Conservation (phyloP, 2,797 vertebrate species). For the Ammospiza maritima region DNA sequence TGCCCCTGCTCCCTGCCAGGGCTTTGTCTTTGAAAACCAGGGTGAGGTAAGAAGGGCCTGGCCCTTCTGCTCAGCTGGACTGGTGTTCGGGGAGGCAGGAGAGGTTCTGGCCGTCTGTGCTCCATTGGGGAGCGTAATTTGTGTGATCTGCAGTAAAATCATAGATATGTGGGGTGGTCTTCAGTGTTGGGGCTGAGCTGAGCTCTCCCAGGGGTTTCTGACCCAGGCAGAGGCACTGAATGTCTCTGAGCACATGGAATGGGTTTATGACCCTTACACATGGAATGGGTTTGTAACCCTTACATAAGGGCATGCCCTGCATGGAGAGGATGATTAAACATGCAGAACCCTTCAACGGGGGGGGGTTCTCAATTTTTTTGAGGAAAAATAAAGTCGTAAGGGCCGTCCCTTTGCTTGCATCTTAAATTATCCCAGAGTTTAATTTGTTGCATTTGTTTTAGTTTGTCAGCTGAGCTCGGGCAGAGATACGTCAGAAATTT, state of each 20-base stretch:
- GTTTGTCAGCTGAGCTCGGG: not conserved
- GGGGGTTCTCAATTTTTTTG: not conserved
- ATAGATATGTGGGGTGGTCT: not conserved
- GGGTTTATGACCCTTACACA: not conserved
- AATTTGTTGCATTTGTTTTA: not conserved
- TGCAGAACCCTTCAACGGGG: not conserved
- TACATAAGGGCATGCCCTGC: not conserved
- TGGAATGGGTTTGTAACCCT: too few species aligned
- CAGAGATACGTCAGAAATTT: not conserved
- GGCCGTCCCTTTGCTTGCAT: not conserved
- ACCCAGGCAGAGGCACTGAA: not conserved
- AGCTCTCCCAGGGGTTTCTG: rapidly evolving
- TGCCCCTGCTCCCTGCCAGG: not conserved
- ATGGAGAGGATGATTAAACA: not conserved
- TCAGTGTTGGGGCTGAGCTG: not conserved
- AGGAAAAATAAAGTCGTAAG: not conserved
- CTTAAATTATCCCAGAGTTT: not conserved
- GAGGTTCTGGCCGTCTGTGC: not conserved
- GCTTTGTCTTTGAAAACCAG: not conserved
- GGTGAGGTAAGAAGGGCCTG: not conserved
- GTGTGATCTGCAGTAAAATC: not conserved
- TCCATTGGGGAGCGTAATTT: not conserved
- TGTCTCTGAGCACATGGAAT: not conserved
- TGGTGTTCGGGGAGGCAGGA: not conserved
- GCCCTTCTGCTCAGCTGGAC: not conserved